These are phyloP conservation scores for Vultur gryphus DNA, from an alignment of 2,797 vertebrate genomes.

Conservation along the genomic window DNA sequence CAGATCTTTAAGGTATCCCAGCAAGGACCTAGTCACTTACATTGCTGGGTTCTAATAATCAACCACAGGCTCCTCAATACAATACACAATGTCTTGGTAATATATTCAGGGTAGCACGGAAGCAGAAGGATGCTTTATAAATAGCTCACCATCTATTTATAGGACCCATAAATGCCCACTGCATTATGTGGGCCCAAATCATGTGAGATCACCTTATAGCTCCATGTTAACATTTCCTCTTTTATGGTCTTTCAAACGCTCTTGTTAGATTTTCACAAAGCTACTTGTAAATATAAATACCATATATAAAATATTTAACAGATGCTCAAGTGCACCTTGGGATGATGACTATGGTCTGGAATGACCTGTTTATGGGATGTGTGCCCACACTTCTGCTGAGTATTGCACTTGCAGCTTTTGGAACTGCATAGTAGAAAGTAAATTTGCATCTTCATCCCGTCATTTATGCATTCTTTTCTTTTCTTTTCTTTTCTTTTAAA, in stretches of 20 bases:
- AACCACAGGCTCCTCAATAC: neutral
- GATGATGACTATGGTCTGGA: constrained; percentile 11
- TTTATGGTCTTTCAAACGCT: constrained; percentile 7
- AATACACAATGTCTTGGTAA: neutral
- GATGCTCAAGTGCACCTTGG: constrained; percentile 7
- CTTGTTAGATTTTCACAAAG: neutral
- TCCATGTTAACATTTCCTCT: constrained; percentile 17
- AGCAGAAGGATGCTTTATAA: neutral
- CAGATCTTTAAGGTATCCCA: neutral
- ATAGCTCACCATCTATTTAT: constrained; percentile 15
- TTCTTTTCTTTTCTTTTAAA: neutral
- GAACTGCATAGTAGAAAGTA: neutral
- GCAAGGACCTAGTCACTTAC: neutral
- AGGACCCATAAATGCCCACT: neutral
- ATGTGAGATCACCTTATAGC: neutral
- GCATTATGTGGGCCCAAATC: neutral
- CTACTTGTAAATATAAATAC: constrained; percentile 21
- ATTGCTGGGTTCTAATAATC: neutral
- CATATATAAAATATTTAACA: constrained; percentile 57
- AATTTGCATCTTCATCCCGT: neutral
- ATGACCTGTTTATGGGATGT: constrained; percentile 16
- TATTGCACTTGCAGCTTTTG: neutral
- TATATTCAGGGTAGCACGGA: neutral
- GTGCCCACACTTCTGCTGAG: neutral
- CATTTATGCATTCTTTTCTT: neutral